Evolutionary conservation across 2,797 vertebrate genomes (phyloP).

Genomic region (Schizopygopsis malacanthus): DNA sequence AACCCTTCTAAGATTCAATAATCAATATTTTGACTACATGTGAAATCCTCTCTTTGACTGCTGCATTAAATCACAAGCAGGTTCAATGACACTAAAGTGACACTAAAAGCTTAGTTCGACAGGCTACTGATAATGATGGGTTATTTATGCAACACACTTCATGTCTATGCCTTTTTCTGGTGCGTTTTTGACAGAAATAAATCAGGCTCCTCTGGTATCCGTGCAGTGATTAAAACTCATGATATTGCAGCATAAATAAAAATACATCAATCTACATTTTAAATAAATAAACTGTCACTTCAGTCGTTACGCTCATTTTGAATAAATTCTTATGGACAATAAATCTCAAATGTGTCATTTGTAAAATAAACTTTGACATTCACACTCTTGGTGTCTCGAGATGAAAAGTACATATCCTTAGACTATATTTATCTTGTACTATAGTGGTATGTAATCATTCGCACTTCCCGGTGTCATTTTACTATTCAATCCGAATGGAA

Average conservation of each 20-base stretch:
- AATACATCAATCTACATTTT: background rate
- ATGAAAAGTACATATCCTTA: background rate
- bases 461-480: constrained; percentile 7
- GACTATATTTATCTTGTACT: constrained; percentile 20
- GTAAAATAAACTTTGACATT: constrained; percentile 8
- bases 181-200: background rate
- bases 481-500: constrained; percentile 15
- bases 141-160: background rate
- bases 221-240: background rate
- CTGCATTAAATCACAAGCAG: constrained; percentile 4
- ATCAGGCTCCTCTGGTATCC: background rate
- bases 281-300: constrained; percentile 15
- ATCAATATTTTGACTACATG: constrained; percentile 11
- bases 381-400: background rate
- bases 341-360: background rate
- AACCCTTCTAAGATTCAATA: background rate
- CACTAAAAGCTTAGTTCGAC: constrained; percentile 10
- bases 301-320: background rate
- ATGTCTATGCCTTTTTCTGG: background rate
- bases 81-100: background rate
- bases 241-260: background rate
- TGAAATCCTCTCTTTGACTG: background rate
- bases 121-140: background rate
- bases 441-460: background rate
- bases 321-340: background rate